phyloP scores from a whole-genome alignment of 2,797 vertebrate species.

The Euthynnus affinis region DNA sequence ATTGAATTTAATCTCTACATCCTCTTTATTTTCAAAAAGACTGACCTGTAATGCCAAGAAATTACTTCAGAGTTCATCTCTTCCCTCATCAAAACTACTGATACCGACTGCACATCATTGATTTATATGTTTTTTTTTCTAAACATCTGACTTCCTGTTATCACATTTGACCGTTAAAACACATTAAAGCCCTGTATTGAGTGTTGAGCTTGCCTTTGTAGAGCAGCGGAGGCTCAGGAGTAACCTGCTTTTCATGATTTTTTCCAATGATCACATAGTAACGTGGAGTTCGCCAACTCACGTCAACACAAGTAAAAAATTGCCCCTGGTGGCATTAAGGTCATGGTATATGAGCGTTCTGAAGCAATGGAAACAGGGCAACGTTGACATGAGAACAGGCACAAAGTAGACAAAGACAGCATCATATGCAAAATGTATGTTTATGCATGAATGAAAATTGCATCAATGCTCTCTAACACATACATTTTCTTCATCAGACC shows the following conservation, averaged over 20 bases:
- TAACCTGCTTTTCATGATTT: conserved; percentile 57
- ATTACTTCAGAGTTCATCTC: background rate
- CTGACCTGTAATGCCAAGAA: background rate
- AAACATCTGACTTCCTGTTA: background rate
- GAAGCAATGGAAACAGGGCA: conserved; percentile 78
- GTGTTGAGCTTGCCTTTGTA: conserved; percentile 1
- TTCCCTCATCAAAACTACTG: background rate
- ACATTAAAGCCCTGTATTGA: conserved; percentile 5
- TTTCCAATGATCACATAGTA: conserved; percentile 71
- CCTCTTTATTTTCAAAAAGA: background rate
- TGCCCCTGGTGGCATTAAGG: conserved; percentile 74
- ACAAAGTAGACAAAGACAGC: conserved; percentile 50
- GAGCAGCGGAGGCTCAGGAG: conserved; percentile 31
- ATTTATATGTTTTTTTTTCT: background rate
- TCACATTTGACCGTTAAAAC: conserved; percentile 52
- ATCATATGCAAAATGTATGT: conserved; percentile 20
- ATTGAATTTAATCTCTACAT: conserved; percentile 3
- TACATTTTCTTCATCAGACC: background rate
- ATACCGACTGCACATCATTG: background rate
- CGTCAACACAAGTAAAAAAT: conserved; percentile 71
- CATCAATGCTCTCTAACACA: background rate
- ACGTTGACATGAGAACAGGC: conserved; percentile 26
- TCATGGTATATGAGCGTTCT: conserved; percentile 63
- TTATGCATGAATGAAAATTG: conserved; percentile 29
- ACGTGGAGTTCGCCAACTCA: conserved; percentile 55